phyloP scores from a whole-genome alignment of 1,140 invertebrate species.

The Phocides pigmalion region DNA sequence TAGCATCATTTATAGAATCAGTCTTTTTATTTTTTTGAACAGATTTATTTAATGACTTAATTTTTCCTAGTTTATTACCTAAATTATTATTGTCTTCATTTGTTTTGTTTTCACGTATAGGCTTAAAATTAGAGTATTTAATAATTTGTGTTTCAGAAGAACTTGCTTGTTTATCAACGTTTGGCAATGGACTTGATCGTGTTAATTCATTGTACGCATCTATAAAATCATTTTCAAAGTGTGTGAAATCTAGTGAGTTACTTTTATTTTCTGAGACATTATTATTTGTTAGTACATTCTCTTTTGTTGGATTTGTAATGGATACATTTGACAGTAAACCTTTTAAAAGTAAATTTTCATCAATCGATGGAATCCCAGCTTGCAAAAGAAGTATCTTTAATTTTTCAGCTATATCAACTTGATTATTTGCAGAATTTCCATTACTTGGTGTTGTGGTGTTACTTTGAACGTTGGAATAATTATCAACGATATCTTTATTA shows the following conservation, averaged over 20 bases:
- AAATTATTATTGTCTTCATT: slow-evolving; percentile 6
- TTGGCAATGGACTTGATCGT: slow-evolving; percentile 63
- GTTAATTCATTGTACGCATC: slow-evolving; percentile 76
- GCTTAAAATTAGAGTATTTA: slow-evolving; percentile 25
- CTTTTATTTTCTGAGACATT: slow-evolving; percentile 26
- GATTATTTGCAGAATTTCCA: slow-evolving; percentile 24
- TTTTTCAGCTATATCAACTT: slow-evolving; percentile 57
- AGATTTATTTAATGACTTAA: slow-evolving; percentile 21
- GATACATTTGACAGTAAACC: slow-evolving; percentile 83
- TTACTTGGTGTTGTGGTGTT: neutral
- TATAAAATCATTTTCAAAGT: slow-evolving; percentile 79
- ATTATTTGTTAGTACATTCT: slow-evolving; percentile 1
- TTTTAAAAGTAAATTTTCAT: slow-evolving; percentile 62
- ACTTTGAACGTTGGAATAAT: neutral
- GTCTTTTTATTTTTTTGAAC: slow-evolving; percentile 1
- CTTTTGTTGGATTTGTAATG: slow-evolving; percentile 33
- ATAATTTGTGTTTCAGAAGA: slow-evolving; percentile 13
- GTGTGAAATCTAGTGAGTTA: slow-evolving; percentile 57
- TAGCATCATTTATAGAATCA: slow-evolving; percentile 16
- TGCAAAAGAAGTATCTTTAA: slow-evolving; percentile 58
- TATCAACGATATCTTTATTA: slow-evolving; percentile 7
- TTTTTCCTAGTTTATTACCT: slow-evolving; percentile 10
- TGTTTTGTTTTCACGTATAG: slow-evolving; percentile 5
- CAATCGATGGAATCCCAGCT: slow-evolving; percentile 58
- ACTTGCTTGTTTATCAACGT: slow-evolving; percentile 38